Evolutionary conservation across 2,888 invertebrate genomes (phyloP).

Genomic region (Napeogenes sylphis): DNA sequence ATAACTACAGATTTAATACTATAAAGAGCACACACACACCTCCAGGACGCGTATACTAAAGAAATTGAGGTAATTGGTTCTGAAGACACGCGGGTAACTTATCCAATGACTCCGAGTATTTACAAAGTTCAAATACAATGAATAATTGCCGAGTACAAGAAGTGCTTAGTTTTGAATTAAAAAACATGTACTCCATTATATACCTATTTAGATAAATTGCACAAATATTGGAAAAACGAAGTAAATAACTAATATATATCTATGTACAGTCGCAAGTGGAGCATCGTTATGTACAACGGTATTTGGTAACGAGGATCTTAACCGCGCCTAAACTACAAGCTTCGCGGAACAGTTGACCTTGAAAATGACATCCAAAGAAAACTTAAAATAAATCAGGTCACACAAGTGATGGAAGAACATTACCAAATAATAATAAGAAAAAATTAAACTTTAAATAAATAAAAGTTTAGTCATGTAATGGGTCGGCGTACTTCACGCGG

Average conservation of each 20-base stretch:
- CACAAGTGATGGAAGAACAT: conserved; percentile 62
- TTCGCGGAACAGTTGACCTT: conserved; percentile 45
- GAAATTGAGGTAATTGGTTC: conserved; percentile 77
- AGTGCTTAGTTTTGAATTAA: background rate
- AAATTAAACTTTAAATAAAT: conserved; percentile 35
- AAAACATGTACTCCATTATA: conserved; percentile 52
- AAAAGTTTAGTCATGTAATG: conserved; percentile 32
- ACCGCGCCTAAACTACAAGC: conserved; percentile 41
- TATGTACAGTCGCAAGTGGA: conserved; percentile 44
- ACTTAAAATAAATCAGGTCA: conserved; percentile 78
- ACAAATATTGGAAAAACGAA: conserved; percentile 41
- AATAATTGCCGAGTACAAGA: background rate
- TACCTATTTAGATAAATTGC: conserved; percentile 51
- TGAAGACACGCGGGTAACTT: conserved; percentile 72
- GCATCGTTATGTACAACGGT: conserved; percentile 51
- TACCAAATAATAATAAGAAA: conserved; percentile 44
- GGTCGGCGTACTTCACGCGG: conserved; percentile 7
- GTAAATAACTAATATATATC: conserved; percentile 33
- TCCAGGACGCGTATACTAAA: conserved; percentile 57
- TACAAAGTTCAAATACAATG: conserved; percentile 45
- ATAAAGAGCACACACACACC: conserved; percentile 58
- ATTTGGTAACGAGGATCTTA: conserved; percentile 59
- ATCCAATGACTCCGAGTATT: conserved; percentile 73
- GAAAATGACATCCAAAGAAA: conserved; percentile 37
- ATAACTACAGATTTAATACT: conserved; percentile 64